Conservation (phyloP, 2,888 invertebrate species). For the Phrixothrix hirtus region DNA sequence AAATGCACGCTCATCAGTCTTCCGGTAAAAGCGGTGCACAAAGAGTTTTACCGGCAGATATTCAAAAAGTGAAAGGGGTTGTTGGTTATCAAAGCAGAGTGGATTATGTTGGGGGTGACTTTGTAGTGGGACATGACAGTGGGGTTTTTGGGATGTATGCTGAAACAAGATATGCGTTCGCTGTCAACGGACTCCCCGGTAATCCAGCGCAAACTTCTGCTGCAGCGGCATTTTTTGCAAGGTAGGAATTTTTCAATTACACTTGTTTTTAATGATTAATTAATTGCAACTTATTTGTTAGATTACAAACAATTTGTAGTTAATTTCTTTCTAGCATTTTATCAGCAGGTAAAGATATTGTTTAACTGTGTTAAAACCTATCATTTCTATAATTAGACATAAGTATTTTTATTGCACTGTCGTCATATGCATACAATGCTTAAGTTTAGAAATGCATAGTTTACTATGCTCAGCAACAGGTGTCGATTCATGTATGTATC, state of each 20-base stretch:
- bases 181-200: slow-evolving; percentile 59
- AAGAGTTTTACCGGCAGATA: slow-evolving; percentile 27
- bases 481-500: no score
- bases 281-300: no score
- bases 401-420: no score
- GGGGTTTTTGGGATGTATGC: slow-evolving; percentile 53
- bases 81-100: slow-evolving; percentile 39
- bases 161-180: slow-evolving; percentile 61
- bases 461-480: slow-evolving; percentile 6
- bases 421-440: no score
- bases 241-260: slow-evolving; percentile 53
- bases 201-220: slow-evolving; percentile 61
- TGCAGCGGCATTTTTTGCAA: slow-evolving; percentile 64
- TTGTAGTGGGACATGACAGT: slow-evolving; percentile 39
- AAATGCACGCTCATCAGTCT: slow-evolving; percentile 30
- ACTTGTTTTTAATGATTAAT: neutral
- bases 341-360: no score
- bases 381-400: no score
- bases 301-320: no score
- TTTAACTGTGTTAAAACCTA: no score
- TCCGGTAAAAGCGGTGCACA: slow-evolving; percentile 28
- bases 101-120: slow-evolving; percentile 36
- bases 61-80: slow-evolving; percentile 34
- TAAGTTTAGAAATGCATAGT: no score
- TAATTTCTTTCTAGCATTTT: no score